Percentiles rank a stretch among this genome's conserved stretches.
These are phyloP conservation scores for Lordiphosa clarofinis DNA, from an alignment of 1,140 invertebrate species.

Conservation along the genomic window DNA sequence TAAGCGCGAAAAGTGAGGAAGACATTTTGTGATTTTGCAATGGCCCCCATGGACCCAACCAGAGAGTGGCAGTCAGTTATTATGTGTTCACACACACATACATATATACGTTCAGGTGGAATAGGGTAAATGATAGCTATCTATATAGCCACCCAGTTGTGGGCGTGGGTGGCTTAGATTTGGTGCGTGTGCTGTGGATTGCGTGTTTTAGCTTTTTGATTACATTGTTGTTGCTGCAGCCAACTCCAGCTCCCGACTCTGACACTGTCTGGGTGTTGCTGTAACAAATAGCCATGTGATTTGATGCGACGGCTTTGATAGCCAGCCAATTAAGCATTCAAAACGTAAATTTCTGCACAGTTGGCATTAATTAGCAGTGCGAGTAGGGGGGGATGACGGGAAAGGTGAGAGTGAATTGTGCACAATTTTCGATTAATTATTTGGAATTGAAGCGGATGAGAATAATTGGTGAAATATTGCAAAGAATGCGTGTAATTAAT, in stretches of 20 bases:
- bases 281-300: slow-evolving; percentile 76
- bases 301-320: slow-evolving; percentile 73
- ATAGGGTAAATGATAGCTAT: slow-evolving; percentile 2
- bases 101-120: slow-evolving; percentile 15
- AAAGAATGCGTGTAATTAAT: neutral
- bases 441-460: slow-evolving; percentile 6
- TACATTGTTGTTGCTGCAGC: slow-evolving; percentile 27
- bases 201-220: slow-evolving; percentile 47
- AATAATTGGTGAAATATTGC: neutral
- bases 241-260: slow-evolving; percentile 3
- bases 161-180: slow-evolving; percentile 34
- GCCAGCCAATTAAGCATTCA: slow-evolving; percentile 73
- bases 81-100: slow-evolving; percentile 26
- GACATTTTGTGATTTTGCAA: slow-evolving; percentile 72
- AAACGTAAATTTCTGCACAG: slow-evolving; percentile 72
- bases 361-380: slow-evolving; percentile 58
- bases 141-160: slow-evolving; percentile 14
- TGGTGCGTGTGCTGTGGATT: slow-evolving; percentile 51
- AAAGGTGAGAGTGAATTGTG: slow-evolving; percentile 17
- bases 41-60: slow-evolving; percentile 16
- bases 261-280: slow-evolving; percentile 51
- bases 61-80: slow-evolving; percentile 15
- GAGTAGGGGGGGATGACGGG: slow-evolving; percentile 3
- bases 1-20: slow-evolving; percentile 79
- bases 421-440: slow-evolving; percentile 33